Percentiles rank a stretch among this genome's conserved stretches.
These are phyloP conservation scores for Cylindroiulus punctatus DNA, from an alignment of 2,888 invertebrate genomes.

Conservation along the genomic window DNA sequence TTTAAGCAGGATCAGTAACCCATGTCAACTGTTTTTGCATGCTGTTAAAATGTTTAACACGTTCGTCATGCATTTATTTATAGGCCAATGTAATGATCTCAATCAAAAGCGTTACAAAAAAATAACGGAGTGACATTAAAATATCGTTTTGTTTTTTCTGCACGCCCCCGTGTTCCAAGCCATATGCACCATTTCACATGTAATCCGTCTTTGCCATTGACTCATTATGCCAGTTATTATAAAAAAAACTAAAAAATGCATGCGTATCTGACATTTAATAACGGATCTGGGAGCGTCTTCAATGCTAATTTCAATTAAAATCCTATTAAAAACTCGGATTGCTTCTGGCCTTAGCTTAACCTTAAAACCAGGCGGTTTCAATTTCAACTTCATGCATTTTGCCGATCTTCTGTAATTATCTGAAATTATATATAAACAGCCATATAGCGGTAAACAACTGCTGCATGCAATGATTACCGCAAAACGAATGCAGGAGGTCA, in stretches of 20 bases:
- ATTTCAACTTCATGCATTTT: slow-evolving; percentile 3
- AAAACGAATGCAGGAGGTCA: not conserved
- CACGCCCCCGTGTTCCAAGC: not conserved
- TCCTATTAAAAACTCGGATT: slow-evolving; percentile 23
- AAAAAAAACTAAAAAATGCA: not conserved
- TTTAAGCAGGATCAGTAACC: too few species aligned
- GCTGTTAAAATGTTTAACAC: not conserved
- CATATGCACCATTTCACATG: not conserved
- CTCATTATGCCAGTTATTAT: not conserved
- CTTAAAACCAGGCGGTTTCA: not conserved
- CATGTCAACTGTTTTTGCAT: not conserved
- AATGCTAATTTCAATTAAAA: slow-evolving; percentile 42
- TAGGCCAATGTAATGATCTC: slow-evolving; percentile 7
- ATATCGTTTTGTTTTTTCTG: not conserved
- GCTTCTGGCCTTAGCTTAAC: not conserved
- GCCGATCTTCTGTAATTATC: slow-evolving; percentile 5
- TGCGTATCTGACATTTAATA: slow-evolving; percentile 7
- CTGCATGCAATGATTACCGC: not conserved
- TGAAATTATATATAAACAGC: not conserved
- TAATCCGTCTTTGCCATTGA: not conserved
- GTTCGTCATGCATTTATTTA: not conserved
- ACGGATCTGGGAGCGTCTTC: slow-evolving; percentile 10
- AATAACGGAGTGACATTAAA: not conserved
- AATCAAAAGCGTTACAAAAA: slow-evolving; percentile 2
- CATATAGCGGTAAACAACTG: not conserved